Evolutionary conservation across 2,888 invertebrate species (phyloP).

Genomic region (Stenoptilia bipunctidactyla): DNA sequence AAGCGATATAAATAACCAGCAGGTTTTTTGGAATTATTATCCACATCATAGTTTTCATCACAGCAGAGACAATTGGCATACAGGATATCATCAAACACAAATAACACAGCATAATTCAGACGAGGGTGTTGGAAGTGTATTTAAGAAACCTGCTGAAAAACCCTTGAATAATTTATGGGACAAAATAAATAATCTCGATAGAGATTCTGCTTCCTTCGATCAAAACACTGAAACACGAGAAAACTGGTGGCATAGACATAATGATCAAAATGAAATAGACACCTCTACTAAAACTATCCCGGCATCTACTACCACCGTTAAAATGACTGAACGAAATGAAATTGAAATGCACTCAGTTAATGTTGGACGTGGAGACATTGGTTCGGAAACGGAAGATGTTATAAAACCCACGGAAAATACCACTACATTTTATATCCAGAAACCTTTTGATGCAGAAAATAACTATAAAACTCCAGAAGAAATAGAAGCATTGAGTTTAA

Average conservation of each 20-base stretch:
- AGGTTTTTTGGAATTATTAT: too few relatives aligned
- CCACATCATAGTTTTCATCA: too few relatives aligned
- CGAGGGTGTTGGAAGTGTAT: slow-evolving; percentile 1
- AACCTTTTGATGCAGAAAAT: slow-evolving; percentile 3
- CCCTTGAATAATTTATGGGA: slow-evolving; percentile 18
- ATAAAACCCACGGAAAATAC: background rate
- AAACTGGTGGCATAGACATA: too few relatives aligned
- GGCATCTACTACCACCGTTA: too few relatives aligned
- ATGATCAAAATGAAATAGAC: too few relatives aligned
- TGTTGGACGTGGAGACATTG: background rate
- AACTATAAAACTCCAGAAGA: slow-evolving; percentile 20
- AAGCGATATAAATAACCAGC: too few relatives aligned
- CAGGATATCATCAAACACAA: too few relatives aligned
- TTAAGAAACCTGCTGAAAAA: slow-evolving; percentile 4
- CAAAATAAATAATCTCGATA: slow-evolving; percentile 16
- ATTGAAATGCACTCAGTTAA: background rate
- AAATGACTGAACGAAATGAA: background rate
- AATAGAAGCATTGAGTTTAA: slow-evolving; percentile 24
- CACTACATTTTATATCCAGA: slow-evolving; percentile 5
- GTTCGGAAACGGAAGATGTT: background rate
- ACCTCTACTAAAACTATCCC: background rate
- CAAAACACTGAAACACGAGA: background rate
- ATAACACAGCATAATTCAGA: background rate
- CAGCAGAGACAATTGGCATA: too few relatives aligned
- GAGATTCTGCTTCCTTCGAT: slow-evolving; percentile 3